Conservation (phyloP, 2,888 invertebrate species). For the Heliconius erato region DNA sequence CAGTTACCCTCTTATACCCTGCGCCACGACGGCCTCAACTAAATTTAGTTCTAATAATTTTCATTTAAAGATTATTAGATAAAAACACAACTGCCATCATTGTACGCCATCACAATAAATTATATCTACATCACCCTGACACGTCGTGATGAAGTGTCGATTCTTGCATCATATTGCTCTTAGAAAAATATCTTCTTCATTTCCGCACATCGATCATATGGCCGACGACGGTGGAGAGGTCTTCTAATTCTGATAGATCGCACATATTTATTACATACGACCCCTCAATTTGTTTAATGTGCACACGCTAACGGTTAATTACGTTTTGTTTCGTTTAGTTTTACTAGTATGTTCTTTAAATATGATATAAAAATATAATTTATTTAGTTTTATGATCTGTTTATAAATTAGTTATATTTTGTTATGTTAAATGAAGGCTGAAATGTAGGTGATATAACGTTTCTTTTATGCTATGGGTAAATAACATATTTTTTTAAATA, state of each 20-base stretch:
- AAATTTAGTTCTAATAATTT: no score
- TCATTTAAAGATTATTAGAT: neutral
- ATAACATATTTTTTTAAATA: neutral
- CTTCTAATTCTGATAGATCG: constrained; percentile 84
- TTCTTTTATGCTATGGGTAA: no score
- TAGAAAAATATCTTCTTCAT: constrained; percentile 84
- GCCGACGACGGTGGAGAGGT: constrained; percentile 80
- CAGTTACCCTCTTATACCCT: no score
- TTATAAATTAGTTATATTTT: no score
- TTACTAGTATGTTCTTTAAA: neutral
- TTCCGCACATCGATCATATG: constrained; percentile 84
- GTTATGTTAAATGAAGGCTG: no score
- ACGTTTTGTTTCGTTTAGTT: constrained; percentile 1
- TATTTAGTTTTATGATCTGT: no score
- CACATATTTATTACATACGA: constrained; percentile 72
- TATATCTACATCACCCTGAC: constrained; percentile 50
- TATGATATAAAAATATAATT: neutral
- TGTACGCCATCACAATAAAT: constrained; percentile 47
- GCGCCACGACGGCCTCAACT: no score
- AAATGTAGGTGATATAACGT: no score
- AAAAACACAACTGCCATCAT: constrained; percentile 36
- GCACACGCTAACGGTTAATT: constrained; percentile 48
- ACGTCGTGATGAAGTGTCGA: constrained; percentile 67
- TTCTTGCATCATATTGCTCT: constrained; percentile 72
- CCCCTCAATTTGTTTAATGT: constrained; percentile 52